These are phyloP conservation scores for Pegoplata infirma DNA, from an alignment of 2,888 invertebrate species.

Conservation along the genomic window DNA sequence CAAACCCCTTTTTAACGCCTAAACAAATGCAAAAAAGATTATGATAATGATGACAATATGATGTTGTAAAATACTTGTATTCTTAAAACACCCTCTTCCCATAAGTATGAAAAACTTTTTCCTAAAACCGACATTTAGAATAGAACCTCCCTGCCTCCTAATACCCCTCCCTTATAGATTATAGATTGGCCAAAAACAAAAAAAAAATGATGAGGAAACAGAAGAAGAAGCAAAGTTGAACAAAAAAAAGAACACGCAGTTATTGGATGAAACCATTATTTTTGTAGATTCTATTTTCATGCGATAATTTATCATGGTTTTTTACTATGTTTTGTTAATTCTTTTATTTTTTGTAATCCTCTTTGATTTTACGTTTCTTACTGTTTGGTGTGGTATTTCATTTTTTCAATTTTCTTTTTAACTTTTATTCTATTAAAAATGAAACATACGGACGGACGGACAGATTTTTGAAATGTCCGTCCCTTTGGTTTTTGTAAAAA, in stretches of 20 bases:
- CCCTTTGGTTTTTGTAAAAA: not conserved
- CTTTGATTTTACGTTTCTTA: not conserved
- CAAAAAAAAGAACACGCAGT: slow-evolving; percentile 40
- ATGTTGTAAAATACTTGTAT: too few relatives aligned
- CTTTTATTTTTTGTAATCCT: slow-evolving; percentile 37
- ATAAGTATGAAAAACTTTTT: too few relatives aligned
- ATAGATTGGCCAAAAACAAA: not conserved
- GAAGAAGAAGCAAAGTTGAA: slow-evolving; percentile 18
- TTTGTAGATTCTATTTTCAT: slow-evolving; percentile 29
- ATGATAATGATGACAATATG: slow-evolving; percentile 3
- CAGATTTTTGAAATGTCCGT: slow-evolving; percentile 14
- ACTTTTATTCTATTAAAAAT: slow-evolving; percentile 26
- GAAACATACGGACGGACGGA: not conserved
- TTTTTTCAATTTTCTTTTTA: slow-evolving; percentile 19
- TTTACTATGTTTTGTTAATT: slow-evolving; percentile 10
- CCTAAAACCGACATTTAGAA: too few relatives aligned
- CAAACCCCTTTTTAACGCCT: not conserved
- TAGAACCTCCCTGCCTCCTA: not conserved
- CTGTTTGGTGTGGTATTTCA: slow-evolving; percentile 3
- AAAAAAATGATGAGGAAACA: not conserved
- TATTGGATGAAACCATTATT: slow-evolving; percentile 68
- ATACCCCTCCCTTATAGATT: not conserved
- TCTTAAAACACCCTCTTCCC: not conserved
- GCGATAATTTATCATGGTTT: slow-evolving; percentile 45
- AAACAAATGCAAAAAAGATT: not conserved